Evolutionary conservation across 1,140 invertebrate species (phyloP), one percentile per base, ranked within the genome.

Genomic region (Eufriesea mexicana): DNA sequence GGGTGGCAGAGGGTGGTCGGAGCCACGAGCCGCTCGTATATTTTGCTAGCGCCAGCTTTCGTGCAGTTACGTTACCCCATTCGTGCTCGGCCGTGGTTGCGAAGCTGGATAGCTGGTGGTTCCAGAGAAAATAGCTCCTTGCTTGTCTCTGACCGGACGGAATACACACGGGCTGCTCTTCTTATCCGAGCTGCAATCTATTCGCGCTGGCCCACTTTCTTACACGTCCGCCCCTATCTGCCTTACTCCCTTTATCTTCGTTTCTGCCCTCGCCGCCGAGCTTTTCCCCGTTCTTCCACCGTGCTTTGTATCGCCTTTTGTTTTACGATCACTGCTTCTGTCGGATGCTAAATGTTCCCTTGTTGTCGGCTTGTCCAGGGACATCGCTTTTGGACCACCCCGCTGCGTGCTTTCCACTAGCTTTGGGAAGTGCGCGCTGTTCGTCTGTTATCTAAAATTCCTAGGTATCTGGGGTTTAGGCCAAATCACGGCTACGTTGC

Each of bases 21-120:
- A 35, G 79, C 71, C 87, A 89, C 85, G 88, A 89, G 62, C 57
- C 66, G 82, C 70, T 89, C 87, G 76, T 89, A 89, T 85, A 89
- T 89, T 87, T 89, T 79, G 75, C 82, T 67, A 84, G 75, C 82
- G 78, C 85, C 79, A 79, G 71, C 71, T 84, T 85, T 85, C 88
- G 85, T 89, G 87, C 85, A 77, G 84, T 86, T 89, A 82, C 81
- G 73, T 88, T 79, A 71, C 73, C 76, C 66, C 73, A 51, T 80
- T 85, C 78, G 86, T 88, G 70, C 55, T 51, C 62, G 70, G 49
- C 59, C 47, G 84, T 54, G 74, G 59, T 70, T 70, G 81, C 81
- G 76, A 84, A 84, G 75, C 79, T 79, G 54, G 61, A 84, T 59
- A 72, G 51, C 77, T 57, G 51, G 25, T n/a, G 51, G 68, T 84